These are phyloP conservation scores for Probaryconus sp. DNA, from an alignment of 1,140 invertebrate species.

Conservation along the genomic window DNA sequence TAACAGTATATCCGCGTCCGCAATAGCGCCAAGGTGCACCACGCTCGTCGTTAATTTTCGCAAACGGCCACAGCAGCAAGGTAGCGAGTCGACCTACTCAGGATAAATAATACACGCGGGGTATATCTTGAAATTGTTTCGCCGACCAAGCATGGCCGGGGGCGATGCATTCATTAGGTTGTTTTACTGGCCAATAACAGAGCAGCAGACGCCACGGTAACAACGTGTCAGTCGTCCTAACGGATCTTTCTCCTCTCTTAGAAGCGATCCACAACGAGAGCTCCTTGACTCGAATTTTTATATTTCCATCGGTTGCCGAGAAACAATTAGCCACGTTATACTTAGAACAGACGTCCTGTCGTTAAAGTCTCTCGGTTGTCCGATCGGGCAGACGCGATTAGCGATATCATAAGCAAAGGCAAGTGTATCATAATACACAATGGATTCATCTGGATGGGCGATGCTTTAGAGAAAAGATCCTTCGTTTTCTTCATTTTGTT, in stretches of 20 bases:
- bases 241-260: slow-evolving; percentile 69
- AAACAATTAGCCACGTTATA: slow-evolving; percentile 58
- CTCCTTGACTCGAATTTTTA: slow-evolving; percentile 45
- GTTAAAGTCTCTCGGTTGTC: slow-evolving; percentile 26
- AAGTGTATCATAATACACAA: background rate
- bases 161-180: slow-evolving; percentile 77
- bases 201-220: slow-evolving; percentile 70
- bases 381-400: slow-evolving; percentile 10
- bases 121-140: slow-evolving; percentile 70
- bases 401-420: background rate
- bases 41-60: slow-evolving; percentile 59
- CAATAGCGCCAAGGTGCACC: slow-evolving; percentile 41
- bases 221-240: slow-evolving; percentile 76
- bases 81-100: slow-evolving; percentile 65
- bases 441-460: too few species aligned
- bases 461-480: too few species aligned
- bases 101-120: slow-evolving; percentile 63
- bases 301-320: slow-evolving; percentile 53
- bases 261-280: slow-evolving; percentile 27
- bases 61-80: slow-evolving; percentile 50
- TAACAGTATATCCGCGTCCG: slow-evolving; percentile 63
- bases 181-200: slow-evolving; percentile 76
- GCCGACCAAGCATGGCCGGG: slow-evolving; percentile 63
- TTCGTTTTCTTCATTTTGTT: too few species aligned
- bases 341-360: slow-evolving; percentile 35